Evolutionary conservation across 2,797 vertebrate species (phyloP).

Genomic region (Danio jaintianensis): DNA sequence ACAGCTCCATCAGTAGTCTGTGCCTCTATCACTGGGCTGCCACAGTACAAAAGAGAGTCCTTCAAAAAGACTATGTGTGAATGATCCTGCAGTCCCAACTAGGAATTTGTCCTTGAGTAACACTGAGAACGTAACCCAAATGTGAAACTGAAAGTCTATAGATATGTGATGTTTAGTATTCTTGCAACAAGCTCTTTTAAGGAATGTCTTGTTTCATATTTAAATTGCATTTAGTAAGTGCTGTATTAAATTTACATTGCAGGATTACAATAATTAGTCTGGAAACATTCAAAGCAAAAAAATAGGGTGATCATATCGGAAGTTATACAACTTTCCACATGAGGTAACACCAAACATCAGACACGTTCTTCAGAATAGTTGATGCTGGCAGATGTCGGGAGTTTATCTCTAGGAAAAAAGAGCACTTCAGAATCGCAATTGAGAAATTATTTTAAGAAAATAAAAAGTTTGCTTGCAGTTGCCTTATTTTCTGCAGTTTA

Average conservation of each 20-base stretch:
- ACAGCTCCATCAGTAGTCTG: constrained; percentile 36
- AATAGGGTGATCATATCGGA: too few species aligned
- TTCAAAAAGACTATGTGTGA: not conserved
- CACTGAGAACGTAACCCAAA: not conserved
- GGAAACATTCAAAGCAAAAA: not conserved
- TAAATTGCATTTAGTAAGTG: not conserved
- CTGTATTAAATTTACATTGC: too few species aligned
- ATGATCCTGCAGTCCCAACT: not conserved
- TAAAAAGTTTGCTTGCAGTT: too few species aligned
- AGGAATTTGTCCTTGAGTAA: not conserved
- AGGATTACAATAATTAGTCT: too few species aligned
- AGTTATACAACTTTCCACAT: too few species aligned
- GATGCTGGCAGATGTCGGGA: too few species aligned
- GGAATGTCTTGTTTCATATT: not conserved
- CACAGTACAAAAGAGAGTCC: constrained; percentile 1
- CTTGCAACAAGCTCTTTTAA: not conserved
- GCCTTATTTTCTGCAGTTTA: too few species aligned
- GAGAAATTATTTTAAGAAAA: too few species aligned
- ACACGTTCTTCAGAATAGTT: too few species aligned
- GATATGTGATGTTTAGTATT: not conserved
- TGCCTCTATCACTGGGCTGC: constrained; percentile 19
- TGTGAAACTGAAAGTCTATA: not conserved
- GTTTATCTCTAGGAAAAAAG: too few species aligned
- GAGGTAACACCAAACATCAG: too few species aligned
- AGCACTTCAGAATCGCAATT: too few species aligned